Base-by-base conservation (phyloP, 2,113 vertebrate species). In the Varanus komodoensis region DNA sequence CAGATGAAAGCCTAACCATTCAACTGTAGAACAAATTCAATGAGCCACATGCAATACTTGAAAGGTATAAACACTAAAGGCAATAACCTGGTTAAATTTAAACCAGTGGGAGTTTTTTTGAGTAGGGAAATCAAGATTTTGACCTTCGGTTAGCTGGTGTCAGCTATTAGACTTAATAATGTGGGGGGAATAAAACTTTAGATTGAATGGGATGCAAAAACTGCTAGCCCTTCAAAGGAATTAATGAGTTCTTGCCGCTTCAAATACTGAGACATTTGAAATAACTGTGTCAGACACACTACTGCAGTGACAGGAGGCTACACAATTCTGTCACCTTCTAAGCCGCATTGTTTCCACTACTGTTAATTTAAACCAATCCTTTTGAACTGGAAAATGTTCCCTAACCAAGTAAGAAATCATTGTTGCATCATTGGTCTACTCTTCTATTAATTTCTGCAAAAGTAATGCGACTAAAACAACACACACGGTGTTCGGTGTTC, bases 1-100 rank as follows among this genome's bases (percentile, higher is more conserved):
- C 93, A 92, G 92, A 94, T 90, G 95, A 95, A 93, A 92, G 84
- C 75, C 84, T 91, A 92, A 86, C 88, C 88, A 90, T 90, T 89
- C 82, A 85, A 61, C 0, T 89, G 57, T 82, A 79, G 50, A 91
- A 89, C 44, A 90, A 93, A 90, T 32, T 27, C 85, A 87, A 52
- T 52, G n/a, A 84, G 77, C 50, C 74, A 14, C 81, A 84, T 8
- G 44, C 0, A 3, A 0, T 71, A 89, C 80, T 85, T 48, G 68
- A 92, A 92, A n/a, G 78, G 87, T 83, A 86, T 17, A 84, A 93
- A 92, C 34, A 90, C 32, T 74, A 89, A 86, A 12, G 21, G 48
- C 23, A 90, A 77, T 19, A 9, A 4, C 44, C 44, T 91, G 80
- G 54, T 86, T 44, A 69, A 68, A 81, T 57, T 69, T 54, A 75